Evolutionary conservation across 1,140 invertebrate species (phyloP), one percentile per base, ranked within the genome.

Genomic region (Capitella teleta): DNA sequence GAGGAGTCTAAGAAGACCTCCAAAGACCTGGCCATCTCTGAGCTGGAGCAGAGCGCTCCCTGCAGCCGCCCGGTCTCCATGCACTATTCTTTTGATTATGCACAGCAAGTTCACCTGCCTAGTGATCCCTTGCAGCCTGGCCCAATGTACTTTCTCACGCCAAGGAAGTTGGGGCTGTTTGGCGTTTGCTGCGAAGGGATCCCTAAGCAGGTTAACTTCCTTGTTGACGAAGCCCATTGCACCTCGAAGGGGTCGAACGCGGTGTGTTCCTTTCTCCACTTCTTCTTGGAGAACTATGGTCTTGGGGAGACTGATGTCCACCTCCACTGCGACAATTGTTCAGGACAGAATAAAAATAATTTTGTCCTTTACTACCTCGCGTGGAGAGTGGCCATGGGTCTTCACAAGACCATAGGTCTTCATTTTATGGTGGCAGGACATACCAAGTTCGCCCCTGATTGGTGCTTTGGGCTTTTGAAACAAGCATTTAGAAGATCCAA

Each of bases 311-410:
- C n/a, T 2, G 19, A 40, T 21, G 44, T 36, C 54, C 43, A 48
- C 2, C 47, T 48, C n/a, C 47, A 48, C 28, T 48, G 47, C 24
- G 30, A 48, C 32, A 48, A 48, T 37, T 48, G 47, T n/a, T 37
- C 47, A 48, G 47, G 61, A 1, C 61, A 61, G 42, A 62, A 62
- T 25, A 62, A 62, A 42, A 62, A 59, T 49, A 57, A 53, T 26
- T 52, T 37, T 28, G 38, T 61, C 32, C 21, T 62, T 23, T 58
- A 52, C 56, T 61, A 62, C 56, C 34, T 52, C 10, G 18, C 50
- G 8, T 62, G 58, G 60, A 50, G 56, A 37, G 51, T 55, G 5
- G 30, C 52, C 10, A 42, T 14, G 42, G 49, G 51, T 4, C 40
- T 55, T 8, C 57, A 61, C 38, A 42, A n/a, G 36, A 8, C 18